Evolutionary conservation across 2,888 invertebrate genomes (phyloP), one percentile per base, ranked within the genome.

Genomic region (Drosophila mercatorum): DNA sequence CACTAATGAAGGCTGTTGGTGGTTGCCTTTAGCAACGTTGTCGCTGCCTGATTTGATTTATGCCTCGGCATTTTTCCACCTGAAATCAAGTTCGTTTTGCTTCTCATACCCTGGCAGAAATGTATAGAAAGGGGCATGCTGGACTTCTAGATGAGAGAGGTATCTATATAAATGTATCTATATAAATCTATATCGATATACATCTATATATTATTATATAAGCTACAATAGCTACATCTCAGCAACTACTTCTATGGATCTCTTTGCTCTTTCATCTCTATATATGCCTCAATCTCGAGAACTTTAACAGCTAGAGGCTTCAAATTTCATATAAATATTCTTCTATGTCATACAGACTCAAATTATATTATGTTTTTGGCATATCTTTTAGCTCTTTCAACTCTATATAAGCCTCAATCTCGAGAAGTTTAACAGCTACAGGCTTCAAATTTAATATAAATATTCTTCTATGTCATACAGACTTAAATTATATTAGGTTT

Each of bases 1-100:
- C 78, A 72, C 72, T 77, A 77, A 78, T 78, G 81, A 81, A 78
- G 74, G 78, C 73, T 80, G 61, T 61, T 67, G 60, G 46, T 55
- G 51, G 28, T 65, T 65, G 75, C 64, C 67, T 63, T 55, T 78
- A 49, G 81, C 75, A 68, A 57, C 64, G 57, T 53, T 66, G 44
- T 47, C 49, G 62, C 38, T 61, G 60, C 59, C 56, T 78, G 78
- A 81, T 78, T 81, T 78, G 78, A 78, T 78, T 78, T 78, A 78
- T 78, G 67, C 59, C 59, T 22, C 55, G 43, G 49, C 73, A 72
- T 77, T 81, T 69, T 75, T 65, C 40, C 68, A 72, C 74, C 73
- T 75, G 52, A 69, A 68, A 60, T 59, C 59, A 60, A 62, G 47
- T 52, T 47, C 40, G 47, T 12, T 12, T 38, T 47, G 46, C 22